Evolutionary conservation across 2,113 vertebrate species (phyloP).

Genomic region (Acrocephalus arundinaceus): DNA sequence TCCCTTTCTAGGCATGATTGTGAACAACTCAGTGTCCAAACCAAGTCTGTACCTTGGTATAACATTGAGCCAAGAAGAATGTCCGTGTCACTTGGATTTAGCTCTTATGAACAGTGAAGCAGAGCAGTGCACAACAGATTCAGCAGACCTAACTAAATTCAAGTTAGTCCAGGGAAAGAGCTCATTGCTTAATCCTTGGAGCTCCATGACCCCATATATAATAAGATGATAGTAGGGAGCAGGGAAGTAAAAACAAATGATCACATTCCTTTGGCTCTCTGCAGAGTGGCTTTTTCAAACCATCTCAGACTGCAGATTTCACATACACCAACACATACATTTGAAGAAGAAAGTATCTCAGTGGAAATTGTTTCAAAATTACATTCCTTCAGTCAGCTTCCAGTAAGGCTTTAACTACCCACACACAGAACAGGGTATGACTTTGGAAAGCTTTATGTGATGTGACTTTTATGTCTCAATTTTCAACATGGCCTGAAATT

Average conservation of each 20-base stretch:
- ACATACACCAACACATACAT: accelerated
- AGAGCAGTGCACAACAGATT: neutral
- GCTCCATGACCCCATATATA: neutral
- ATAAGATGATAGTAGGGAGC: neutral
- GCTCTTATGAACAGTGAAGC: neutral
- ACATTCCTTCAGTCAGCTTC: neutral
- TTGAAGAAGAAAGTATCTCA: neutral
- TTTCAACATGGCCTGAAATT: neutral
- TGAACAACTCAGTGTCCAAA: neutral
- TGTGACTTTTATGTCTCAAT: neutral
- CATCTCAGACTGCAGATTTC: neutral
- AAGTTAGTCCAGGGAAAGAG: neutral
- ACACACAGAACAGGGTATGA: neutral
- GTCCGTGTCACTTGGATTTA: neutral
- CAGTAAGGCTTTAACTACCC: neutral
- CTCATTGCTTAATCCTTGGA: neutral
- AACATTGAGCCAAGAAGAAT: neutral
- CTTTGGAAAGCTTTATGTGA: neutral
- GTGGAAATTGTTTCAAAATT: neutral
- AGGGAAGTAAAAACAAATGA: neutral
- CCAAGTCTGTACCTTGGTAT: neutral
- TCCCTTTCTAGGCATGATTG: neutral
- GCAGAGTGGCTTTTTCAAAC: neutral
- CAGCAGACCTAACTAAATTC: neutral
- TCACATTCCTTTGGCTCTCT: neutral